Evolutionary conservation across 2,113 vertebrate species (phyloP).

Genomic region (Murina feae): DNA sequence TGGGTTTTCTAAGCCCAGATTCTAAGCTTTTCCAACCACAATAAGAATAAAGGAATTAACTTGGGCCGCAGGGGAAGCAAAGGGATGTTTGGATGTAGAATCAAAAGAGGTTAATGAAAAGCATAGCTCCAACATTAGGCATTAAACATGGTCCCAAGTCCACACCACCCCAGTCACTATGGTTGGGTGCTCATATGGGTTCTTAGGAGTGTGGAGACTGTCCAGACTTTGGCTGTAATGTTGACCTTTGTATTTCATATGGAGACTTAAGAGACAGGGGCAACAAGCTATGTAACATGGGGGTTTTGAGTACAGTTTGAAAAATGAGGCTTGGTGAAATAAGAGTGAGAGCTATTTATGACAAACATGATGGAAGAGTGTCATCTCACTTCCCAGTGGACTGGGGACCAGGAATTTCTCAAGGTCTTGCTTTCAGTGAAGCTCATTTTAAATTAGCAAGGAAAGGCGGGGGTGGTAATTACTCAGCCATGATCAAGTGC

Average conservation of each 20-base stretch:
- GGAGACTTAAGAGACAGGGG: neutral
- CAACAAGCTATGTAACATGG: neutral
- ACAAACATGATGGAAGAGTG: neutral
- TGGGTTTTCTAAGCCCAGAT: neutral
- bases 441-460: neutral
- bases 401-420: neutral
- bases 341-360: neutral
- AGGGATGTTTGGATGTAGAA: neutral
- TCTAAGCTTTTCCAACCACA: neutral
- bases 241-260: neutral
- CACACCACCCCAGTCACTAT: neutral
- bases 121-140: neutral
- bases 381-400: neutral
- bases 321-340: neutral
- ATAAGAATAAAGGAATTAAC: neutral
- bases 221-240: neutral
- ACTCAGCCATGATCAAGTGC: neutral
- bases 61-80: neutral
- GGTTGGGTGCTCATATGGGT: fast-evolving
- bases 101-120: neutral
- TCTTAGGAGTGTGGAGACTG: neutral
- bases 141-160: neutral
- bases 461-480: neutral
- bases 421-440: neutral
- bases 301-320: neutral